A percentile compares a stretch with the other conserved stretches of the same genome.
Evolutionary conservation across 1,140 invertebrate species (phyloP).

Genomic region (Kradibia gibbosae): DNA sequence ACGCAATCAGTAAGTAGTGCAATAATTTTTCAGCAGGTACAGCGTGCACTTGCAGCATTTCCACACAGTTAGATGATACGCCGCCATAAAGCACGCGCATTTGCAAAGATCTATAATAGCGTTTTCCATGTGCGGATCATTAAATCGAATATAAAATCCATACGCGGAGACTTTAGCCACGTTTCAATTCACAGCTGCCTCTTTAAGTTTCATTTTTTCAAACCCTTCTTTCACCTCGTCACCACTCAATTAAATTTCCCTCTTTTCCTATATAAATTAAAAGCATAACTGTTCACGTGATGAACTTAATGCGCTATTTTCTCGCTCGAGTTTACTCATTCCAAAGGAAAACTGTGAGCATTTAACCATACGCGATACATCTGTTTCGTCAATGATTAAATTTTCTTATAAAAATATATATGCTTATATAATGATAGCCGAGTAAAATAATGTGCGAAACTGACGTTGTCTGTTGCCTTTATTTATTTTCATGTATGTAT

Average conservation of each 20-base stretch:
- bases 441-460: background rate
- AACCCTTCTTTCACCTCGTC: background rate
- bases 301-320: background rate
- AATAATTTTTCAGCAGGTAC: background rate
- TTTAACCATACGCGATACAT: background rate
- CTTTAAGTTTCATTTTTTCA: background rate
- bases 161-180: background rate
- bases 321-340: background rate
- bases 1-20: too few species aligned
- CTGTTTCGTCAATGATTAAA: background rate
- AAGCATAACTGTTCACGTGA: background rate
- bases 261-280: background rate
- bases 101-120: conserved; percentile 31
- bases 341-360: background rate
- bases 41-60: background rate
- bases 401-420: background rate
- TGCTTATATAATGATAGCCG: background rate
- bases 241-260: background rate
- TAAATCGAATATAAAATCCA: conserved; percentile 1
- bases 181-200: background rate
- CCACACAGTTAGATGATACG: background rate
- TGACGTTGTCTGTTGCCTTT: too few species aligned
- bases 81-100: background rate
- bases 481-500: too few species aligned
- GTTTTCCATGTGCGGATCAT: background rate